Percentiles rank a stretch among this genome's conserved stretches.
These are phyloP conservation scores for Ciconia maguari DNA, from an alignment of 2,113 vertebrate genomes.

Conservation along the genomic window DNA sequence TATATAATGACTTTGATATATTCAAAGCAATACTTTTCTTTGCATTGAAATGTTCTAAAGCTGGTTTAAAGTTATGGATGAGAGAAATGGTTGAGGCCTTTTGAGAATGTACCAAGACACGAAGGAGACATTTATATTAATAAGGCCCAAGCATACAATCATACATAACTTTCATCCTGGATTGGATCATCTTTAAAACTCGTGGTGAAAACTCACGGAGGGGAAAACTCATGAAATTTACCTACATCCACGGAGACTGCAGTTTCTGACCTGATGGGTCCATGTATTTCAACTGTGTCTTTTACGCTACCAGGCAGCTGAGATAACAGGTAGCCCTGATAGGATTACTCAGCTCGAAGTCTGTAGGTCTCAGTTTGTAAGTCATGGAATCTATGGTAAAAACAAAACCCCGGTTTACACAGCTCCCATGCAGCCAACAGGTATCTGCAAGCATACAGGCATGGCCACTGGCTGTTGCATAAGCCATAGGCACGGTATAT, in stretches of 20 bases:
- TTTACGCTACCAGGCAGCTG: background rate
- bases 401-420: background rate
- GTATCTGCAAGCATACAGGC: background rate
- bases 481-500: rapidly evolving
- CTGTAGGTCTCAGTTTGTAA: background rate
- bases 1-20: background rate
- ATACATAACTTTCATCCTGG: background rate
- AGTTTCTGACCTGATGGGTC: background rate
- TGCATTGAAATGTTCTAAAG: background rate
- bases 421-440: background rate
- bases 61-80: background rate
- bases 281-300: background rate
- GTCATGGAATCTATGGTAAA: background rate
- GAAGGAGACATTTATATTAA: background rate
- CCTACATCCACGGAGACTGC: background rate
- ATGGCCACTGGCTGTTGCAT: too few species aligned
- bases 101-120: background rate
- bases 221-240: background rate
- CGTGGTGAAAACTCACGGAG: background rate
- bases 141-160: background rate
- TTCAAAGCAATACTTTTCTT: background rate
- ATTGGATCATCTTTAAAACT: background rate
- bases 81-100: background rate
- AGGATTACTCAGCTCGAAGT: background rate
- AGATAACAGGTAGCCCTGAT: background rate